Evolutionary conservation across 2,888 invertebrate species (phyloP), one percentile per base, ranked within the genome.

Genomic region (Corythucha ciliata): DNA sequence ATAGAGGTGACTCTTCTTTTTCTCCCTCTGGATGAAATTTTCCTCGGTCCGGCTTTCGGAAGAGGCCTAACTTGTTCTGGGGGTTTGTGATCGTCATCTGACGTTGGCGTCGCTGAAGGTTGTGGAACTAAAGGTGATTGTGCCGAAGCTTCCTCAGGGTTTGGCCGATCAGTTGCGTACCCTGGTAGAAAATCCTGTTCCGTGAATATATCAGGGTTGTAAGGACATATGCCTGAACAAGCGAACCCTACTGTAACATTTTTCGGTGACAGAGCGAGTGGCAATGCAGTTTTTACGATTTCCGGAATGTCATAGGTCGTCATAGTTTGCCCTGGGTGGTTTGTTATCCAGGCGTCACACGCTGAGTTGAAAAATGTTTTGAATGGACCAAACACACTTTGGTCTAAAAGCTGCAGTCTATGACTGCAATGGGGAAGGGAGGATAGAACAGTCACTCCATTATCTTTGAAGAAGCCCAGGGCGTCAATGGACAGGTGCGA

Each of bases 371-470:
- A 60, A 10, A 55, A 60, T 12, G 55, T 55, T 53, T 64, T 62
- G 27, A 64, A 63, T 1, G 63, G 62, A 7, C 60, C 62, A 57
- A 57, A 66, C 16, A 63, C 55, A 22, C 58, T 47, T 5, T 51
- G 25, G 40, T 57, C 55, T 20, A 54, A 44, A 14, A 52, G 54
- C 32, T 54, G 54, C 25, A 54, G 33, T 8, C 37, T 52, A 42
- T 59, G 46, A 63, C 51, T 64, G 66, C 57, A 69, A 67, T 25
- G 67, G 65, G 25, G 67, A 66, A 48, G 69, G 61, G n/a, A 66
- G 66, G 26, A 69, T 52, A 58, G 68, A 56, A n/a, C 64, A 16
- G 44, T 48, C 10, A 69, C 63, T 10, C 67, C 67, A 61, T 65
- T 64, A 37, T 62, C 63, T 62, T 64, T 64, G 37, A 61, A 60